Conservation (phyloP, 2,888 invertebrate species). For the Ephialtes manifestator region DNA sequence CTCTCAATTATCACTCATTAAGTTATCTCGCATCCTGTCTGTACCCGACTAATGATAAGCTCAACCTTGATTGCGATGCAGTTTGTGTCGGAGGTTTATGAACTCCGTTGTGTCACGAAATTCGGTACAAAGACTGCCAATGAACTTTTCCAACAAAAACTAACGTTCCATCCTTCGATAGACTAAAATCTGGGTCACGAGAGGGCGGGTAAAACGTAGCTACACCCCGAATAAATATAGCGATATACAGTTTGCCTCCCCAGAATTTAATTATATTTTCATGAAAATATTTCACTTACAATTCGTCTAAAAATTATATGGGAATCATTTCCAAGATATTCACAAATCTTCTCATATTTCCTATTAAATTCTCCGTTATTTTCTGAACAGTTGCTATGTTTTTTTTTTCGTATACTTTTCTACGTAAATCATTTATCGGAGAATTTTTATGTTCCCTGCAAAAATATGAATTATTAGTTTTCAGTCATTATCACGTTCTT, state of each 20-base stretch:
- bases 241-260: not conserved
- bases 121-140: slow-evolving; percentile 14
- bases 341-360: no score
- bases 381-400: no score
- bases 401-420: no score
- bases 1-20: slow-evolving; percentile 64
- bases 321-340: no score
- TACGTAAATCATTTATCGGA: no score
- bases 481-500: no score
- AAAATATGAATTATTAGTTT: no score
- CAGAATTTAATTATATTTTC: not conserved
- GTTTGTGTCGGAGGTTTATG: slow-evolving; percentile 41
- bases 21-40: slow-evolving; percentile 71
- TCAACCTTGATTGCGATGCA: slow-evolving; percentile 48
- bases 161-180: not conserved
- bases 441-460: no score
- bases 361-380: no score
- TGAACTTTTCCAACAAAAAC: slow-evolving; percentile 10
- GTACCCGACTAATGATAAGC: slow-evolving; percentile 55
- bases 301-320: no score
- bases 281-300: no score
- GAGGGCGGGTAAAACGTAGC: not conserved
- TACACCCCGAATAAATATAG: not conserved
- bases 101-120: slow-evolving; percentile 43
- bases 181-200: not conserved